Evolutionary conservation across 2,888 invertebrate genomes (phyloP).

Genomic region (Chrysina gloriosa): DNA sequence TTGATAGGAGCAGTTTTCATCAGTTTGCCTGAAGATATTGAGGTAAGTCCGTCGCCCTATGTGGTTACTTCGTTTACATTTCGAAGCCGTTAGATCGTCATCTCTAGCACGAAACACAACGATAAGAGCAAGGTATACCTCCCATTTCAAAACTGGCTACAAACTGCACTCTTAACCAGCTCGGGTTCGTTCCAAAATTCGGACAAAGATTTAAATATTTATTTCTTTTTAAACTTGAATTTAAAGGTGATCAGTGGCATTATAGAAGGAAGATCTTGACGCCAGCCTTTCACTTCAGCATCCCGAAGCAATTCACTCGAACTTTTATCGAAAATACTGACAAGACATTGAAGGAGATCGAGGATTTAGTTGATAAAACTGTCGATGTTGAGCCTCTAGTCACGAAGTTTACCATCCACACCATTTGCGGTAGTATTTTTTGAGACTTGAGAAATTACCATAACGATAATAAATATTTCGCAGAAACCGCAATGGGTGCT

Average conservation of each 20-base stretch:
- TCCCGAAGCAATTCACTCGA: slow-evolving; percentile 65
- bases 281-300: slow-evolving; percentile 75
- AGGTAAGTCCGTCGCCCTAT: slow-evolving; percentile 55
- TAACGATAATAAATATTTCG: slow-evolving; percentile 13
- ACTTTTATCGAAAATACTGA: slow-evolving; percentile 65
- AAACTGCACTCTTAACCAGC: slow-evolving; percentile 61
- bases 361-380: slow-evolving; percentile 53
- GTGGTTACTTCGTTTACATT: no score
- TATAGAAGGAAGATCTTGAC: slow-evolving; percentile 73
- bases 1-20: slow-evolving; percentile 54
- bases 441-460: no score
- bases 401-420: slow-evolving; percentile 57
- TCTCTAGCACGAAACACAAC: slow-evolving; percentile 56
- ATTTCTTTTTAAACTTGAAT: no score
- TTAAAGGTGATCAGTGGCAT: slow-evolving; percentile 71
- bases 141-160: slow-evolving; percentile 60
- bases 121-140: slow-evolving; percentile 58
- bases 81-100: slow-evolving; percentile 53
- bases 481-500: slow-evolving; percentile 79
- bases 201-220: no score
- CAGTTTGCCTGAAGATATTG: slow-evolving; percentile 66
- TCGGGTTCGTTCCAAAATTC: no score
- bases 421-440: no score
- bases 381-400: slow-evolving; percentile 70
- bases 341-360: slow-evolving; percentile 58